Evolutionary conservation across 2,888 invertebrate genomes (phyloP), one percentile per base, ranked within the genome.

Genomic region (Halictus quadricinctus): DNA sequence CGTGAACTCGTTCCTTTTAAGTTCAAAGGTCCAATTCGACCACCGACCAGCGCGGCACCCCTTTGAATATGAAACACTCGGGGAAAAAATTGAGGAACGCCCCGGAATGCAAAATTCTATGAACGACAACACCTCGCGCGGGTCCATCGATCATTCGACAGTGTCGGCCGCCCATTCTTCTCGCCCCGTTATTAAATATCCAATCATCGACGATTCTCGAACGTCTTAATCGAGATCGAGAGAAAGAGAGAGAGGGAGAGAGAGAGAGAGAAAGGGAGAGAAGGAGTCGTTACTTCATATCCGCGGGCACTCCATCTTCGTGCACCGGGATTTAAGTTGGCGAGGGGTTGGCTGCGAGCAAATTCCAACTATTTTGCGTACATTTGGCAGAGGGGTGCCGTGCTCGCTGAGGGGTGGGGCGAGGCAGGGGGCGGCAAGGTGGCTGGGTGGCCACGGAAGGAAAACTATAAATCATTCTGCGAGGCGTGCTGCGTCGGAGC

Each of bases 281-380:
- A 2, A 21, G 15, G 18, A 3, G 36, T 36, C 5, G 72, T 43
- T 18, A 46, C 29, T 78, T 36, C 54, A 54, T 74, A 77, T 73
- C 66, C 66, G 21, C 41, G n/a, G 29, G 29, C 43, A 64, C 76
- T 48, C 79, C 74, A 48, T 41, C 21, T 69, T 25, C 21, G n/a
- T 29, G 64, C 41, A 64, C 43, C 25, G 70, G 72, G 60, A 76
- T 81, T 75, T 72, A 25, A 66, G 46, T 72, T 58, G 18, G 74
- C 69, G 69, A 43, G 69, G 69, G 69, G 69, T 41, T 69, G 69
- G 41, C 41, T 21, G 76, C 79, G 83, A 85, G 82, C 84, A 84
- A 89, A 89, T 91, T 91, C 87, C 89, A 85, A 90, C 90, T 92
- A 92, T 92, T 92, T 93, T 93, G 92, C 91, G 90, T 91, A 92